A percentile compares a stretch with the other conserved stretches of the same genome.
Conservation (phyloP, 2,797 vertebrate genomes). For the Distichodus sexfasciatus region DNA sequence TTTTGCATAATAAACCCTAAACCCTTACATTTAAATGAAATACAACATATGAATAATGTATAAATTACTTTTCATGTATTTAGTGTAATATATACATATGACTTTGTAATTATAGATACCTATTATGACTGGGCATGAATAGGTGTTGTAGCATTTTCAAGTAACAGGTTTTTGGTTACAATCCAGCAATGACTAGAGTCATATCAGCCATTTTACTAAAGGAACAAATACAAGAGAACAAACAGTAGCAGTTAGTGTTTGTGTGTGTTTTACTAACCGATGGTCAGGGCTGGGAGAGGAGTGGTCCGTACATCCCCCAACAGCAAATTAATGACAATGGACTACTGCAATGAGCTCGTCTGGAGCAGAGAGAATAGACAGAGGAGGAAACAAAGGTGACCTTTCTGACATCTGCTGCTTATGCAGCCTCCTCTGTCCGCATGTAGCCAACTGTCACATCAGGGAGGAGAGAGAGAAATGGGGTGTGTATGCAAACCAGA, state of each 20-base stretch:
- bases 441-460: conserved; percentile 73
- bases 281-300: conserved; percentile 32
- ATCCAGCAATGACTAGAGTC: too few species aligned
- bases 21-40: too few species aligned
- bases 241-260: conserved; percentile 4
- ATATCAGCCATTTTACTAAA: too few species aligned
- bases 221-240: not conserved
- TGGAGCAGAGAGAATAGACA: conserved; percentile 54
- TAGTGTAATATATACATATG: not conserved
- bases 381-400: conserved; percentile 71
- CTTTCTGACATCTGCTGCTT: conserved; percentile 78
- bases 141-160: too few species aligned
- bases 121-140: too few species aligned
- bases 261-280: conserved; percentile 46
- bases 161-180: too few species aligned
- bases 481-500: conserved; percentile 26
- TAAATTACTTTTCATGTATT: too few species aligned
- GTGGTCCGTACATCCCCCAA: conserved; percentile 61
- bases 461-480: conserved; percentile 22
- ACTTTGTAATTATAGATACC: too few species aligned
- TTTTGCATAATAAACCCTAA: too few species aligned
- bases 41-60: too few species aligned
- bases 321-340: conserved; percentile 83
- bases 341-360: conserved; percentile 73
- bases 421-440: conserved; percentile 43